These are phyloP conservation scores for Ichneumon xanthorius DNA, from an alignment of 2,888 invertebrate species.

Conservation along the genomic window DNA sequence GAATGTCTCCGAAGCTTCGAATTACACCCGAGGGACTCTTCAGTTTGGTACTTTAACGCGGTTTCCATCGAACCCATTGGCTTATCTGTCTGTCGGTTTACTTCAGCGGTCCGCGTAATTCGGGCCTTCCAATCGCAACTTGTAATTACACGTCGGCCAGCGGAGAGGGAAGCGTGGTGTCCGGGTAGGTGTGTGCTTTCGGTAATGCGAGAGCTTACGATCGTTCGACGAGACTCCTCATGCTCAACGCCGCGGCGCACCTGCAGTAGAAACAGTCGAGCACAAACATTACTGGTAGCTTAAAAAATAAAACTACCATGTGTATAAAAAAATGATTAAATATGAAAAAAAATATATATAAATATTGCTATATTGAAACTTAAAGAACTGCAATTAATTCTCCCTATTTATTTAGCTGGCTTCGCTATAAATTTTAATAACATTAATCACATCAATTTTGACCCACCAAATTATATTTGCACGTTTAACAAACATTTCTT, in stretches of 20 bases:
- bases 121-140: slow-evolving; percentile 47
- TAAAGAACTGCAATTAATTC: too few relatives aligned
- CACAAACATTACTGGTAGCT: background rate
- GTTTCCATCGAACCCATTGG: slow-evolving; percentile 26
- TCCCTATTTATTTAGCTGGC: too few relatives aligned
- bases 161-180: slow-evolving; percentile 8
- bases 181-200: slow-evolving; percentile 29
- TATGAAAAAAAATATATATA: too few relatives aligned
- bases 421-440: too few relatives aligned
- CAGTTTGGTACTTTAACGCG: slow-evolving; percentile 54
- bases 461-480: too few relatives aligned
- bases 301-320: too few relatives aligned
- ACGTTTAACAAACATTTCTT: too few relatives aligned
- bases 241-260: background rate
- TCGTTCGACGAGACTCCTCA: background rate
- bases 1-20: slow-evolving; percentile 52
- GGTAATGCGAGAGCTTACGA: slow-evolving; percentile 23
- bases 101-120: slow-evolving; percentile 47
- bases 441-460: too few relatives aligned
- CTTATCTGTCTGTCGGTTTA: slow-evolving; percentile 21
- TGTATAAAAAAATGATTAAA: too few relatives aligned
- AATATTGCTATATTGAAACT: too few relatives aligned
- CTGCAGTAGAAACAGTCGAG: background rate
- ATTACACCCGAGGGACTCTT: slow-evolving; percentile 45
- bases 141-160: slow-evolving; percentile 52